Conservation (phyloP, 2,113 vertebrate genomes). For the Syngnathus scovelli region DNA sequence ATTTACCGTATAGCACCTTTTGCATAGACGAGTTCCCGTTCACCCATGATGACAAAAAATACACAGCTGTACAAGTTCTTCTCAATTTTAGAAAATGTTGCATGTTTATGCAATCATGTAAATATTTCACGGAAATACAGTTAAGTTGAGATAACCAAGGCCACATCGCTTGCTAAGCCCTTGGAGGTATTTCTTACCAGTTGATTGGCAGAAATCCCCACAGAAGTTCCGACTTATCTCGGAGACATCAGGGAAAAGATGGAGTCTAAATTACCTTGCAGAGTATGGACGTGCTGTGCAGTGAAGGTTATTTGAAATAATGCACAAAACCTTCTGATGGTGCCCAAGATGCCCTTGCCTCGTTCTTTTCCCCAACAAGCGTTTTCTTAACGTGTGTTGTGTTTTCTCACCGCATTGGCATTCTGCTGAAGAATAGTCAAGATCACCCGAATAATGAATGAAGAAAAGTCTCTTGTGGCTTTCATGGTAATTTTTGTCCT, state of each 20-base stretch:
- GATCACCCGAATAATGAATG: conserved; percentile 37
- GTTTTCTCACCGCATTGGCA: background rate
- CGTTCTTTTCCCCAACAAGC: conserved; percentile 9
- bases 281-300: background rate
- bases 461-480: conserved; percentile 15
- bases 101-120: too few species aligned
- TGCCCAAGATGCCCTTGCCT: conserved; percentile 16
- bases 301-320: conserved; percentile 14
- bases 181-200: conserved; percentile 12
- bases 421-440: conserved; percentile 6
- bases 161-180: background rate
- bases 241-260: conserved; percentile 9
- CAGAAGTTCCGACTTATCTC: conserved; percentile 24
- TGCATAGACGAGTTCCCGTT: too few species aligned
- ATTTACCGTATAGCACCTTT: too few species aligned
- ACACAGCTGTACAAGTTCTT: too few species aligned
- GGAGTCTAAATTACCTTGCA: conserved; percentile 16
- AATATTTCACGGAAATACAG: too few species aligned
- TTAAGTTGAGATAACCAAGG: background rate
- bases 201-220: background rate
- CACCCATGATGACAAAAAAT: too few species aligned
- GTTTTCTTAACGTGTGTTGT: conserved; percentile 3
- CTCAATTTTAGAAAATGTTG: too few species aligned
- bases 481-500: conserved; percentile 44
- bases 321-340: background rate